phyloP scores from a whole-genome alignment of 2,797 vertebrate genomes.

The Falco biarmicus region DNA sequence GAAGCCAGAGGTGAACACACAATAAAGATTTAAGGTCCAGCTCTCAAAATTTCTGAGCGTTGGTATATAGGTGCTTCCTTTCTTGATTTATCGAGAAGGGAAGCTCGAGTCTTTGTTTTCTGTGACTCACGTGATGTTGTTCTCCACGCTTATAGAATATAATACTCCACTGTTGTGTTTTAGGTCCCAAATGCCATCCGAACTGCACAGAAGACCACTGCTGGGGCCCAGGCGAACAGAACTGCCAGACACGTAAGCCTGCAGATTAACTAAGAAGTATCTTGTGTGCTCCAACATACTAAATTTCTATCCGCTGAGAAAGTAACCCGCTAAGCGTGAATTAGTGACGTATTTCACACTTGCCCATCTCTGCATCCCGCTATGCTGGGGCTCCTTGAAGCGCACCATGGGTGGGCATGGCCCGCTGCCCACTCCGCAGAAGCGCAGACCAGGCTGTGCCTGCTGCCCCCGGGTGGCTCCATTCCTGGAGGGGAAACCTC shows the following conservation, averaged over 20 bases:
- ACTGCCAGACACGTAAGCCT: constrained; percentile 92
- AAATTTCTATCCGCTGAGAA: neutral
- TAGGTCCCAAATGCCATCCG: constrained; percentile 87
- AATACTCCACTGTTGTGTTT: neutral
- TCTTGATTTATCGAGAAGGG: neutral
- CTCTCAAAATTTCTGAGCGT: neutral
- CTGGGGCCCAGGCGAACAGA: constrained; percentile 87
- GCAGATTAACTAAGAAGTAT: neutral
- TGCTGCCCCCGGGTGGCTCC: rapidly evolving
- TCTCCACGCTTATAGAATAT: neutral
- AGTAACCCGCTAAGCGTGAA: neutral
- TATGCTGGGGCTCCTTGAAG: neutral
- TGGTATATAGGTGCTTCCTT: neutral
- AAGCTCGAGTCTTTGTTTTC: neutral
- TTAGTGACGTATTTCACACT: neutral
- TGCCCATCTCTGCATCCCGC: neutral
- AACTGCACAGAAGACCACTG: constrained; percentile 89
- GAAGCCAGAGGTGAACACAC: neutral
- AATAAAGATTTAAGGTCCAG: neutral
- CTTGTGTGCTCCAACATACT: neutral
- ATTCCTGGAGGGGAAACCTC: neutral
- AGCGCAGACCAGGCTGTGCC: rapidly evolving
- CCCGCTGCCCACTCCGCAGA: neutral
- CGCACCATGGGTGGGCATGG: rapidly evolving
- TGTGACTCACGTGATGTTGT: neutral